A percentile compares a stretch with the other conserved stretches of the same genome.
These are phyloP conservation scores for Macrosteles quadrilineatus DNA, from an alignment of 1,140 invertebrate genomes.

Conservation along the genomic window DNA sequence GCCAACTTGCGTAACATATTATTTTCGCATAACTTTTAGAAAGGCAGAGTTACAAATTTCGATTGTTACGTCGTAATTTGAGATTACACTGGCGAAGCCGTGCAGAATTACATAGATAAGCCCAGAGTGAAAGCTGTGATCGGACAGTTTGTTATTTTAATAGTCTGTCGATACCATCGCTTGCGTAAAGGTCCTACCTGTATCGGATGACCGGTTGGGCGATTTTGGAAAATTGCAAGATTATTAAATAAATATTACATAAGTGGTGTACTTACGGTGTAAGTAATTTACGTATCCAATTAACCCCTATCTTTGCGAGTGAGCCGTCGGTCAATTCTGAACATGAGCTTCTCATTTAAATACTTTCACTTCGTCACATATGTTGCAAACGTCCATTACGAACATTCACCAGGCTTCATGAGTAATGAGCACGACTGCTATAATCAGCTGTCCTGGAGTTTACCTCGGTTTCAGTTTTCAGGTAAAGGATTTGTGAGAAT, in stretches of 20 bases:
- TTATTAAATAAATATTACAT: constrained; percentile 16
- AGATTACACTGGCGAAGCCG: background rate
- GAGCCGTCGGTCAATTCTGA: background rate
- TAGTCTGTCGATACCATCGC: background rate
- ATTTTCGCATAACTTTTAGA: no score
- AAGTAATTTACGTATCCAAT: constrained; percentile 15
- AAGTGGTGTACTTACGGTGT: background rate
- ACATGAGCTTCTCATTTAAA: no score
- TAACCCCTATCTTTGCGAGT: background rate
- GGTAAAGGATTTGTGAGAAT: no score
- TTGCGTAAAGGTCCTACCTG: background rate
- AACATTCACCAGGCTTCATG: no score
- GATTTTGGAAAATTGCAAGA: background rate
- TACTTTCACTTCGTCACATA: no score
- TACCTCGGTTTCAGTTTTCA: no score
- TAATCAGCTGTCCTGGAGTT: no score
- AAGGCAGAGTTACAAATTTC: no score
- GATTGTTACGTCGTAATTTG: background rate
- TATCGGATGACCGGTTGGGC: background rate
- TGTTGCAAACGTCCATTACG: no score
- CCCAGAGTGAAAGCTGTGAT: background rate
- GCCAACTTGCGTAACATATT: no score
- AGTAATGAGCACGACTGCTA: no score
- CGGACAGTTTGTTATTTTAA: constrained; percentile 17
- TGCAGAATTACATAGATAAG: background rate